Evolutionary conservation across 2,113 vertebrate species (phyloP).

Genomic region (Pterocles burchelli): DNA sequence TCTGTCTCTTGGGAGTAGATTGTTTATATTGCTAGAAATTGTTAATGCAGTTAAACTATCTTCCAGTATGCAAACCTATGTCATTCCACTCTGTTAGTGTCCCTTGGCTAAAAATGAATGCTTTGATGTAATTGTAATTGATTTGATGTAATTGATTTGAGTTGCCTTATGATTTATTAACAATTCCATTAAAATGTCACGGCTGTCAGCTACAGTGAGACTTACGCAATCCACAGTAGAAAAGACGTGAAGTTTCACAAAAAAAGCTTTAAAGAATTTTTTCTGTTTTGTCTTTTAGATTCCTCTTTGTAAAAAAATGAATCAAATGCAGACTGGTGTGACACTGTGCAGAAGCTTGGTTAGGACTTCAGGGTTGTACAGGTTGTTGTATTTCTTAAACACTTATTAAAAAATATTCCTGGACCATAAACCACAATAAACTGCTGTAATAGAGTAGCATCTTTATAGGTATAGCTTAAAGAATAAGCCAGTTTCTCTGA

Average conservation of each 20-base stretch:
- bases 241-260: background rate
- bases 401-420: background rate
- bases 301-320: background rate
- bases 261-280: background rate
- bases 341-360: background rate
- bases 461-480: background rate
- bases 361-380: background rate
- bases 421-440: background rate
- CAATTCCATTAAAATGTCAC: slow-evolving; percentile 80
- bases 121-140: slow-evolving; percentile 80
- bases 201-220: slow-evolving; percentile 50
- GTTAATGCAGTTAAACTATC: slow-evolving; percentile 42
- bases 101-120: slow-evolving; percentile 73
- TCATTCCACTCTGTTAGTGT: slow-evolving; percentile 67
- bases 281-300: background rate
- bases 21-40: slow-evolving; percentile 72
- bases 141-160: slow-evolving; percentile 78
- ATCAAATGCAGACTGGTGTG: background rate
- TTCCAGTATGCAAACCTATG: slow-evolving; percentile 62
- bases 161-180: slow-evolving; percentile 87
- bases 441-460: background rate
- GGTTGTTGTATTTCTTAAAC: background rate
- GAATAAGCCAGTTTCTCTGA: background rate
- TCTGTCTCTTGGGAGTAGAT: slow-evolving; percentile 63
- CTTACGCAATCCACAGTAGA: background rate